Percentiles rank a stretch among this genome's conserved stretches.
Evolutionary conservation across 2,113 vertebrate species (phyloP).

Genomic region (Willisornis vidua): DNA sequence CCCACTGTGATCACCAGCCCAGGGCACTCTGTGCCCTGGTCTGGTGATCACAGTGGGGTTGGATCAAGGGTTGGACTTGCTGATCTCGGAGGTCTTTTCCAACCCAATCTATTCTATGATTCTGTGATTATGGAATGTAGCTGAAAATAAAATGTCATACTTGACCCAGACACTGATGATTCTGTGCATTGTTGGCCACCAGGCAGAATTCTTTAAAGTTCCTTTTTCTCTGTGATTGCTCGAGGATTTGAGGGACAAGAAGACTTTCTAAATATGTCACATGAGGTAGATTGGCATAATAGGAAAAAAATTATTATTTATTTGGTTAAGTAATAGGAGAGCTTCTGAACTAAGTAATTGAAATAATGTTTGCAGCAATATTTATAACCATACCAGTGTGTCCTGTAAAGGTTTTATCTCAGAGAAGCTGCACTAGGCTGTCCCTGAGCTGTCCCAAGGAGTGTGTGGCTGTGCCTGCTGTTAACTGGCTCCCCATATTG

Average conservation of each 20-base stretch:
- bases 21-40: too few species aligned
- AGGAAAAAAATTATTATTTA: not conserved
- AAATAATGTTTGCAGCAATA: not conserved
- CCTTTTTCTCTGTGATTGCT: not conserved
- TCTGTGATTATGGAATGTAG: not conserved
- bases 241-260: not conserved
- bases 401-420: not conserved
- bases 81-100: too few species aligned
- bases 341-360: not conserved
- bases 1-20: too few species aligned
- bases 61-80: too few species aligned
- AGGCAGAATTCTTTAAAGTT: not conserved
- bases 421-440: not conserved
- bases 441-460: not conserved
- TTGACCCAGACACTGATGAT: not conserved
- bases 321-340: not conserved
- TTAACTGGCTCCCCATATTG: not conserved
- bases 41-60: too few species aligned
- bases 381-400: not conserved
- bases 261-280: not conserved
- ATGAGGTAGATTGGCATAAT: not conserved
- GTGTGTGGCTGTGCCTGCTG: fast-evolving
- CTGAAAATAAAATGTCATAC: not conserved
- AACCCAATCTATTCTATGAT: too few species aligned
- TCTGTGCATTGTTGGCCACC: not conserved